Base-by-base conservation (phyloP, 2,113 vertebrate species). In the Seriola aureovittata region DNA sequence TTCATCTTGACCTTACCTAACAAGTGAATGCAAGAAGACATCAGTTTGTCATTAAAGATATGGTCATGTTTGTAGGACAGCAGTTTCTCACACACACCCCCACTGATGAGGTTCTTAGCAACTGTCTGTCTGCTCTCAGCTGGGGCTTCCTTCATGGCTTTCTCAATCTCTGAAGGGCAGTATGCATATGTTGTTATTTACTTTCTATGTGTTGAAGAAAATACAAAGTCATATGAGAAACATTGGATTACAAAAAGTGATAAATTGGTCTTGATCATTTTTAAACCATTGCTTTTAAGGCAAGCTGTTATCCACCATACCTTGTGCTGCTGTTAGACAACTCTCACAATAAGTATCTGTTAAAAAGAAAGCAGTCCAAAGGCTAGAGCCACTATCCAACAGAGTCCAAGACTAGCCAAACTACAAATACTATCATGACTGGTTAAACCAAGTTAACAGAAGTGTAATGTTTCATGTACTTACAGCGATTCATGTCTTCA, bases 331-430 rank as follows among this genome's bases (percentile, higher is more conserved):
- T 75, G 75, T 80, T 11, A 95, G 77, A 79, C 94, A 94, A 79
- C 85, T 94, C 68, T 94, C 92, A 78, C 93, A 95, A 71, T 88
- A 88, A 11, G 78, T 52, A 16, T 90, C 93, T 95, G 90, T 80
- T 29, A 48, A 83, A 83, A 78, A 75, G 0, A 78, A 67, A 77
- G 42, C 32, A 75, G 48, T 58, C 9, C 70, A 44, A 21, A 80
- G 25, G 7, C n/a, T 17, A 23, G 5, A 57, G 16, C 17, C 19
- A 21, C 12, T n/a, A 23, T 57, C 16, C 25, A 77, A 9, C 1
- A 67, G 14, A 75, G 82, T 48, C 8, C 11, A 32, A 19, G 4
- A 59, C 25, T 17, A 36, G 11, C 23, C 12, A 40, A 85, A 80
- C 21, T 2, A 63, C 57, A 65, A 71, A 62, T 21, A 29, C 19